Percentiles rank a stretch among this genome's conserved stretches.
Conservation (phyloP, 2,113 vertebrate genomes). For the Tiliqua scincoides region DNA sequence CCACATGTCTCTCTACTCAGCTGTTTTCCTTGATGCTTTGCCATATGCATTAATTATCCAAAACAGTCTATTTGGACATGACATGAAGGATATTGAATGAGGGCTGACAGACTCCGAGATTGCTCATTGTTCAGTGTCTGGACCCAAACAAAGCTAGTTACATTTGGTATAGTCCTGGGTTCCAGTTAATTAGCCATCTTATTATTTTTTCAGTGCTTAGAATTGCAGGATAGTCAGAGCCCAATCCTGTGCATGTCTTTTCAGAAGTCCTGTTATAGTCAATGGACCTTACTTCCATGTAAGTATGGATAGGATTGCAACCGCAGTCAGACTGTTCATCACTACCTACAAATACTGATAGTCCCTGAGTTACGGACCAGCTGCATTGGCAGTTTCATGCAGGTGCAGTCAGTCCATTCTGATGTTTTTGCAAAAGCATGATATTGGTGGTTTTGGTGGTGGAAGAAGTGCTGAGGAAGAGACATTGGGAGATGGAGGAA, state of each 20-base stretch:
- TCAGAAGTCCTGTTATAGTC: too few species aligned
- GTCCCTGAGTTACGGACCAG: not conserved
- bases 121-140: not conserved
- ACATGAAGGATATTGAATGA: slow-evolving; percentile 1
- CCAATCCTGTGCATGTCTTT: too few species aligned
- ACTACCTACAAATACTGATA: not conserved
- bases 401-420: too few species aligned
- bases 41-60: slow-evolving; percentile 1
- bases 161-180: not conserved
- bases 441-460: too few species aligned
- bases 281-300: too few species aligned
- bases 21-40: not conserved
- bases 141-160: not conserved
- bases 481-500: too few species aligned
- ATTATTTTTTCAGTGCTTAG: not conserved
- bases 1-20: not conserved
- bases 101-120: not conserved
- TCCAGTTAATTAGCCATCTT: not conserved
- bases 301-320: too few species aligned
- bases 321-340: not conserved
- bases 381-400: too few species aligned
- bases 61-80: not conserved
- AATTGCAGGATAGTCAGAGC: slow-evolving; percentile 16
- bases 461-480: too few species aligned
- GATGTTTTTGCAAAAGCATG: too few species aligned